Evolutionary conservation across 2,113 vertebrate genomes (phyloP), one percentile per base, ranked within the genome.

Genomic region (Oreochromis aureus): DNA sequence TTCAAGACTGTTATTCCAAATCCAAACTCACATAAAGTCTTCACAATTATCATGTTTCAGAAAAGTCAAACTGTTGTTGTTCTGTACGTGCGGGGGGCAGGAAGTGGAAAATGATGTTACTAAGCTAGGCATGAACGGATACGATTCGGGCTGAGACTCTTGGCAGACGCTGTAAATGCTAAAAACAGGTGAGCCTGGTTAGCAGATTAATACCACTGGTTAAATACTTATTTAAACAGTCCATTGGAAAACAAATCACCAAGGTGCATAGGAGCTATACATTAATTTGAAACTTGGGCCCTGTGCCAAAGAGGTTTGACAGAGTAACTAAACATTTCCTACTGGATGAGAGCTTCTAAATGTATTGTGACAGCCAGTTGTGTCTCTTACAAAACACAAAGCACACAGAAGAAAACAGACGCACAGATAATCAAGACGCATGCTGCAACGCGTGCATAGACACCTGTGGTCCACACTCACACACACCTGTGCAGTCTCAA

Each of bases 321-420:
- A 84, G 81, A 91, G 89, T 86, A 93, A 88, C 91, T 89, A 94
- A 94, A 95, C 92, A 95, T 94, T 92, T 95, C 86, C 91, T 80
- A 9, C 63, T 19, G 78, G 80, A 91, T 89, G 91, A 89, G 88
- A 54, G 78, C 30, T 34, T 71, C 92, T 89, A 94, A 96, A 95
- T 94, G 82, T 63, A 69, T 93, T 92, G 91, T 95, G 94, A 95
- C 95, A 94, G 90, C 78, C 58, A 87, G 89, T 73, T 27, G 81
- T 89, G 88, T 85, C 93, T 89, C 80, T 89, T 86, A 69, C 73
- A 83, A 61, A 91, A 87, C 84, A 86, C 66, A 56, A 71, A 19
- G 56, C 85, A 81, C 87, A 78, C 87, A 76, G 48, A 90, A 83
- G 78, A 76, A 83, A 86, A 85, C 36, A 73, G 44, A 81, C 27